Percentiles rank a stretch among this genome's conserved stretches.
These are phyloP conservation scores for Tenthredo scrophulariae DNA, from an alignment of 2,888 invertebrate genomes.

Conservation along the genomic window DNA sequence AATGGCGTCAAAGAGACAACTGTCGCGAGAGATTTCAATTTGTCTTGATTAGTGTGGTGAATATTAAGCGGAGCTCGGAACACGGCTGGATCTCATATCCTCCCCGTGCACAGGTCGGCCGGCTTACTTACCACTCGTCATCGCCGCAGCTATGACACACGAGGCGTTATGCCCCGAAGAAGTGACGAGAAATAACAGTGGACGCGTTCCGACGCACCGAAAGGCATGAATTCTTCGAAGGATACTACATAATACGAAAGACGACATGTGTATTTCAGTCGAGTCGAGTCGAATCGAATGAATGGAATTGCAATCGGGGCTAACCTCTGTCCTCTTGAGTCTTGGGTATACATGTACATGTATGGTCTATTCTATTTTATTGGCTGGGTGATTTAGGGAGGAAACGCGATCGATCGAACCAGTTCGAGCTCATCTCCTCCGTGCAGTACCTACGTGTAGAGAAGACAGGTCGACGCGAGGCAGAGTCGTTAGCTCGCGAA, in stretches of 20 bases:
- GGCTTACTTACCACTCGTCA: background rate
- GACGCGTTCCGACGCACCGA: background rate
- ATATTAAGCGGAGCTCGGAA: slow-evolving; percentile 51
- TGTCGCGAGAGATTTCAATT: slow-evolving; percentile 56
- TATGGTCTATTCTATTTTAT: background rate
- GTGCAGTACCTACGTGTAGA: background rate
- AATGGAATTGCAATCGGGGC: background rate
- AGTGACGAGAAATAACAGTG: background rate
- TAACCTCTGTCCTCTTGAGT: background rate
- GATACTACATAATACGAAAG: background rate
- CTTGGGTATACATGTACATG: background rate
- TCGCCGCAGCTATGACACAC: background rate
- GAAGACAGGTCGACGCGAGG: slow-evolving; percentile 25
- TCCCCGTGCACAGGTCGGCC: background rate
- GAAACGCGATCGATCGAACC: slow-evolving; percentile 30
- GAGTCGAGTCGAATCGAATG: background rate
- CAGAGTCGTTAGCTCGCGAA: slow-evolving; percentile 51
- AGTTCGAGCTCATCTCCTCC: slow-evolving; percentile 13
- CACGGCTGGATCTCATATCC: background rate
- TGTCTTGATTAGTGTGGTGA: slow-evolving; percentile 57
- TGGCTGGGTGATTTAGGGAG: background rate
- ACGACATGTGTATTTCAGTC: background rate
- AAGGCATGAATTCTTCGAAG: background rate
- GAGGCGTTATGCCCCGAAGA: background rate
- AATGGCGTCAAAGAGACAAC: slow-evolving; percentile 53